phyloP scores from a whole-genome alignment of 1,140 invertebrate species.

The Fopius arisanus region DNA sequence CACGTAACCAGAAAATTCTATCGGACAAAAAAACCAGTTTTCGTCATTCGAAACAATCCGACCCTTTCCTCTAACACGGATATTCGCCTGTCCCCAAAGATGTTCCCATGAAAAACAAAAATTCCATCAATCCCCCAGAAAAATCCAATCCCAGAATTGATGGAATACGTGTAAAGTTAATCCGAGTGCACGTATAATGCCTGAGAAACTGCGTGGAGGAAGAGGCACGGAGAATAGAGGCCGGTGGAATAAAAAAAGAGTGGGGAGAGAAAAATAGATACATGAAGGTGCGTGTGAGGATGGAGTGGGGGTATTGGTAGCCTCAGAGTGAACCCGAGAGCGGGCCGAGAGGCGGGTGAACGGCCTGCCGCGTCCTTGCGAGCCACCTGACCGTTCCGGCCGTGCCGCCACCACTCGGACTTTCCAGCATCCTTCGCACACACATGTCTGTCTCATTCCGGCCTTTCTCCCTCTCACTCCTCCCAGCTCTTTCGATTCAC shows the following conservation, averaged over 20 bases:
- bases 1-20: no score
- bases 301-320: slow-evolving; percentile 18
- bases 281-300: background rate
- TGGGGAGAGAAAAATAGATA: background rate
- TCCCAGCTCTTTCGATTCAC: background rate
- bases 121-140: no score
- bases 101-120: no score
- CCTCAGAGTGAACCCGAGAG: slow-evolving; percentile 40
- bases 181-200: background rate
- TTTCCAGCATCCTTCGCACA: slow-evolving; percentile 52
- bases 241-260: slow-evolving; percentile 19
- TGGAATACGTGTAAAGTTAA: slow-evolving; percentile 1
- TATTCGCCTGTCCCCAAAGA: no score
- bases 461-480: slow-evolving; percentile 1
- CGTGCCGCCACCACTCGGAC: slow-evolving; percentile 59
- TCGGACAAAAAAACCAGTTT: no score
- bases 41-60: no score
- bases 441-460: background rate
- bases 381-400: slow-evolving; percentile 65
- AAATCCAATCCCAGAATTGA: background rate
- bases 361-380: slow-evolving; percentile 65
- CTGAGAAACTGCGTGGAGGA: background rate
- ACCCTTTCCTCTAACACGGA: no score
- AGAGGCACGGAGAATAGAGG: background rate
- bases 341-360: slow-evolving; percentile 59